phyloP scores from a whole-genome alignment of 2,888 invertebrate species.

The Scaptomyza polygonia region DNA sequence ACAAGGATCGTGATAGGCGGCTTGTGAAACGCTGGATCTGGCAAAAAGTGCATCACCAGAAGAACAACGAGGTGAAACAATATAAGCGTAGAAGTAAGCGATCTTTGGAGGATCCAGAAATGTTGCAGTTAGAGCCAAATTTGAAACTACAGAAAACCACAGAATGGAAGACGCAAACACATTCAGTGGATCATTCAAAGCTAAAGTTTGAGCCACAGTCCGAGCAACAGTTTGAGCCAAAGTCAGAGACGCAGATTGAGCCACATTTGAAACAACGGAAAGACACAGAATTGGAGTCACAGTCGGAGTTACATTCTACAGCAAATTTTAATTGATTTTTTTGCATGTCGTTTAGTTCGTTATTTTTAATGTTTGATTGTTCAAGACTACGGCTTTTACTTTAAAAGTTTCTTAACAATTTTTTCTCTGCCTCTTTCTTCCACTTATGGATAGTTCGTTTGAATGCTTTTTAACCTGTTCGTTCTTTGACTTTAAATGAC shows the following conservation, averaged over 20 bases:
- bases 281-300: background rate
- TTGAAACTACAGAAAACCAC: too few relatives aligned
- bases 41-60: conserved; percentile 17
- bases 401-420: background rate
- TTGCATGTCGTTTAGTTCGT: too few relatives aligned
- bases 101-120: conserved; percentile 13
- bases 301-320: background rate
- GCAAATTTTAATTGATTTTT: too few relatives aligned
- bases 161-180: too few relatives aligned
- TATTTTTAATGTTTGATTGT: too few relatives aligned
- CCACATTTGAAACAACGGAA: too few relatives aligned
- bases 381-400: background rate
- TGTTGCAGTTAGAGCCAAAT: too few relatives aligned
- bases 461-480: background rate
- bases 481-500: background rate
- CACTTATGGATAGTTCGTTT: too few relatives aligned
- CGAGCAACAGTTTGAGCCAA: background rate
- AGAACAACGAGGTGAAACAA: conserved; percentile 1
- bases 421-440: background rate
- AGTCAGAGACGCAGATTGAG: background rate
- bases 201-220: background rate
- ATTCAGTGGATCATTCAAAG: too few relatives aligned
- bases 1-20: conserved; percentile 51
- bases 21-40: conserved; percentile 22
- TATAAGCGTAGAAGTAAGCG: conserved; percentile 34